These are phyloP conservation scores for Drosophila ironensis DNA, from an alignment of 1,140 invertebrate genomes.

Conservation along the genomic window DNA sequence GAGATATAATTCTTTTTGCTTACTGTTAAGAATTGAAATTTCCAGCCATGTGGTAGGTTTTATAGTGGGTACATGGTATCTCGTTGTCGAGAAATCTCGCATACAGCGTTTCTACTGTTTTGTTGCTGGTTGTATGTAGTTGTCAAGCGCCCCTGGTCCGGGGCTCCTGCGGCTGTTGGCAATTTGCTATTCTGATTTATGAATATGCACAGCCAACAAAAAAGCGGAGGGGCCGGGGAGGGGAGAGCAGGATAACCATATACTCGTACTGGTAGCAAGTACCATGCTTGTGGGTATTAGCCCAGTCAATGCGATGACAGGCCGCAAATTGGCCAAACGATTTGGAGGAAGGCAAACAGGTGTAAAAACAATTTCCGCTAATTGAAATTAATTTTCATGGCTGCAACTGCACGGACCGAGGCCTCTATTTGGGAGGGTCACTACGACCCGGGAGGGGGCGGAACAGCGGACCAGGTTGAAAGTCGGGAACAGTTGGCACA, in stretches of 20 bases:
- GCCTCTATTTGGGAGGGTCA: slow-evolving; percentile 8
- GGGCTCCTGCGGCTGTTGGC: slow-evolving; percentile 3
- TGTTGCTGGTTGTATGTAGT: too few species aligned
- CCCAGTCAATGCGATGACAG: slow-evolving; percentile 34
- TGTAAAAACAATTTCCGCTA: slow-evolving; percentile 68
- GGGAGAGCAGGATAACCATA: neutral
- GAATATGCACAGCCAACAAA: neutral
- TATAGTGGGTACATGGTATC: too few species aligned
- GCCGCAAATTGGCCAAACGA: slow-evolving; percentile 45
- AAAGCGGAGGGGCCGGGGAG: too few species aligned
- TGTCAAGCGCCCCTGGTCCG: neutral
- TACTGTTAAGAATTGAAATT: too few species aligned
- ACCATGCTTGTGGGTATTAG: slow-evolving; percentile 14
- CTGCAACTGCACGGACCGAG: slow-evolving; percentile 20
- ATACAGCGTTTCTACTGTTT: too few species aligned
- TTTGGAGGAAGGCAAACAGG: slow-evolving; percentile 51
- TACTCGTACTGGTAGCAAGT: neutral
- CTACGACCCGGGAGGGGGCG: neutral
- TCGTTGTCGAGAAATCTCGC: too few species aligned
- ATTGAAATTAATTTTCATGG: slow-evolving; percentile 73
- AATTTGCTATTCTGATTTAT: slow-evolving; percentile 46
- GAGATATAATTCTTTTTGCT: too few species aligned
- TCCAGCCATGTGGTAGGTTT: too few species aligned
- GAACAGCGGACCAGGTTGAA: slow-evolving; percentile 3
- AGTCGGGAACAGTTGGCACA: slow-evolving; percentile 62